Evolutionary conservation across 2,888 invertebrate species (phyloP).

Genomic region (Plagiodera versicolora): DNA sequence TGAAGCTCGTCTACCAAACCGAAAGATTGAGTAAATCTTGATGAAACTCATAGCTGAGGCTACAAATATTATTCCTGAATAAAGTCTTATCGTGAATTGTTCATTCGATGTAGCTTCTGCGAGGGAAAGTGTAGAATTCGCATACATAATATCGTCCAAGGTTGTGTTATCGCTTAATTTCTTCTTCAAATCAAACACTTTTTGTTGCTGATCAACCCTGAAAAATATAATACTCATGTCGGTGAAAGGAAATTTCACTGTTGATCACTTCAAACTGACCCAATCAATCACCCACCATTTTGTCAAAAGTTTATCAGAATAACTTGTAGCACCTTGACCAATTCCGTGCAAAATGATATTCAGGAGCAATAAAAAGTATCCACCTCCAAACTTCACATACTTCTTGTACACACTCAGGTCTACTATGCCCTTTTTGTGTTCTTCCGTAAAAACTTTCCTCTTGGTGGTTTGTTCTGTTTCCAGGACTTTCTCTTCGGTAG

Average conservation of each 20-base stretch:
- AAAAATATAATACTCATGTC: constrained; percentile 20
- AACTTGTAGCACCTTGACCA: constrained; percentile 35
- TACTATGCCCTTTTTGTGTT: constrained; percentile 39
- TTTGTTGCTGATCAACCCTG: constrained; percentile 35
- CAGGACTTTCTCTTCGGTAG: constrained; percentile 27
- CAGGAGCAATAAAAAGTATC: constrained; percentile 29
- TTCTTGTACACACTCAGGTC: constrained; percentile 35
- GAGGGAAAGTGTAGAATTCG: constrained; percentile 18
- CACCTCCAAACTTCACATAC: constrained; percentile 40
- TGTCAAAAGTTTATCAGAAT: constrained; percentile 33
- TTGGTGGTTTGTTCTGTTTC: constrained; percentile 25
- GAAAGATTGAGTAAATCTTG: constrained; percentile 30
- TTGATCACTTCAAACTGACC: constrained; percentile 33
- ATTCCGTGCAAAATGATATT: constrained; percentile 28
- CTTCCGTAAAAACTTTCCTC: constrained; percentile 39
- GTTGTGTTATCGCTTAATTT: constrained; percentile 1
- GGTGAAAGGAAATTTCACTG: constrained; percentile 16
- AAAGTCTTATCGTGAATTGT: constrained; percentile 11
- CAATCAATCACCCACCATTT: constrained; percentile 13
- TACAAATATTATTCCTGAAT: constrained; percentile 29
- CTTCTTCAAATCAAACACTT: constrained; percentile 21
- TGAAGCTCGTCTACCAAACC: constrained; percentile 36
- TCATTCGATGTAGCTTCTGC: constrained; percentile 5
- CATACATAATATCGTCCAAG: constrained; percentile 1
- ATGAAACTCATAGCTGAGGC: constrained; percentile 28